Evolutionary conservation across 1,140 invertebrate genomes (phyloP), one percentile per base, ranked within the genome.

Genomic region (Globodera rostochiensis): DNA sequence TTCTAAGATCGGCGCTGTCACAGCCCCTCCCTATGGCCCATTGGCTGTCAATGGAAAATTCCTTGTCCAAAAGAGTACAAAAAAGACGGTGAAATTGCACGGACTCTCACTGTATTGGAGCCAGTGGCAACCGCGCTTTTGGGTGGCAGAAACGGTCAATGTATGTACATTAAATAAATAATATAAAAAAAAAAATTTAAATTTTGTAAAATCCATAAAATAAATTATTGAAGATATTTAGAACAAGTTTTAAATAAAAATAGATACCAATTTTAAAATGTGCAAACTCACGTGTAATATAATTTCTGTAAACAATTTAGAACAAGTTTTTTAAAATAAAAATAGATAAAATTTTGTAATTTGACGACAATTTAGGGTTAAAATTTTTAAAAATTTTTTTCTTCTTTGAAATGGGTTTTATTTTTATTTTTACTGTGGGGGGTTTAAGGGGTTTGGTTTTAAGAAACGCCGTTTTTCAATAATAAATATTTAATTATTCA

Each of bases 91-190:
- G 49, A 15, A 36, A 70, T 19, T 81, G 9, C 45, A 57, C 9
- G 80, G 80, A 57, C 36, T 81, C 21, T 81, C 77, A 3, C 77
- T 81, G 25, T 81, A 60, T 36, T 81, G 80, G 80, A 53, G 46
- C n/a, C 80, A 81, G 57, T 81, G 80, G 80, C 21, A 19, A 15
- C 57, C 73, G n/a, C 19, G 36, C 77, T 80, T 75, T 21, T 77
- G 69, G 64, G 69, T 70, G n/a, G 45, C 57, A 70, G 19, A 77
- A 7, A 77, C 64, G 6, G 11, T 77, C 69, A 71, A 36, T 11
- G 69, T 71, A 15, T 25, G 36, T 36, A n/a, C 2, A 36, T 36
- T 1, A 36, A 36, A 36, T 36, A 36, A 36, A 36, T 36, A 36
- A 36, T 36, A n/a, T 36, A 36, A 64, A 19, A 64, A 11, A 64